These are phyloP conservation scores for Ctenochaetus hawaiiensis DNA, from an alignment of 2,797 vertebrate genomes.

Conservation along the genomic window DNA sequence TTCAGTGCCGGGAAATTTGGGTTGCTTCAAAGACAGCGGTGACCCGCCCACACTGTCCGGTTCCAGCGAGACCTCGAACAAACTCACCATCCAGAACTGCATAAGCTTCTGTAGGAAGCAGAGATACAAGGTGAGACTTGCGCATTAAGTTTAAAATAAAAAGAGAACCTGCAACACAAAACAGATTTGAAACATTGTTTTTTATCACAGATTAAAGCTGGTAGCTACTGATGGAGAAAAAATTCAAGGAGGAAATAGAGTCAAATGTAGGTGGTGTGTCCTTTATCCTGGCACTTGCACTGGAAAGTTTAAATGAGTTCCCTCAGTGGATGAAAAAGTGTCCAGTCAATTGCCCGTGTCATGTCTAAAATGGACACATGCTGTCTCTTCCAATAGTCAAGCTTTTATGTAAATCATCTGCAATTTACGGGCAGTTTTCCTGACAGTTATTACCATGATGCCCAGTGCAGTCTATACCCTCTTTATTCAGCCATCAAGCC, in stretches of 20 bases:
- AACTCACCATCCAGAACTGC: constrained; percentile 96
- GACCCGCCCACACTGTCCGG: constrained; percentile 94
- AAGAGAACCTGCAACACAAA: neutral
- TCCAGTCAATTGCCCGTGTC: constrained; percentile 9
- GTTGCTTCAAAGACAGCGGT: constrained; percentile 96
- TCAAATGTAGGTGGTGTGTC: neutral
- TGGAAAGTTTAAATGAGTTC: neutral
- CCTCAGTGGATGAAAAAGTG: neutral
- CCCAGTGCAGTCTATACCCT: constrained; percentile 30
- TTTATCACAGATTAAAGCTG: neutral
- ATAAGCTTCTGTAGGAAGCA: constrained; percentile 95
- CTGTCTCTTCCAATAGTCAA: neutral
- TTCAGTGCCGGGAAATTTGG: constrained; percentile 96
- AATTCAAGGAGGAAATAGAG: neutral
- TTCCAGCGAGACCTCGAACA: constrained; percentile 93
- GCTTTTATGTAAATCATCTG: constrained; percentile 52
- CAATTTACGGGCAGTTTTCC: constrained; percentile 45
- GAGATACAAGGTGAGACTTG: constrained; percentile 91
- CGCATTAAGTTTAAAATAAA: neutral
- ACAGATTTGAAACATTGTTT: neutral
- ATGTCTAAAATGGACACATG: constrained; percentile 25
- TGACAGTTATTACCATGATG: constrained; percentile 41
- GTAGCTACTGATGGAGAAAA: neutral
- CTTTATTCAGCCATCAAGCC: constrained; percentile 57
- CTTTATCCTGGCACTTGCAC: neutral